phyloP scores from a whole-genome alignment of 2,113 vertebrate genomes.

The Charina bottae region DNA sequence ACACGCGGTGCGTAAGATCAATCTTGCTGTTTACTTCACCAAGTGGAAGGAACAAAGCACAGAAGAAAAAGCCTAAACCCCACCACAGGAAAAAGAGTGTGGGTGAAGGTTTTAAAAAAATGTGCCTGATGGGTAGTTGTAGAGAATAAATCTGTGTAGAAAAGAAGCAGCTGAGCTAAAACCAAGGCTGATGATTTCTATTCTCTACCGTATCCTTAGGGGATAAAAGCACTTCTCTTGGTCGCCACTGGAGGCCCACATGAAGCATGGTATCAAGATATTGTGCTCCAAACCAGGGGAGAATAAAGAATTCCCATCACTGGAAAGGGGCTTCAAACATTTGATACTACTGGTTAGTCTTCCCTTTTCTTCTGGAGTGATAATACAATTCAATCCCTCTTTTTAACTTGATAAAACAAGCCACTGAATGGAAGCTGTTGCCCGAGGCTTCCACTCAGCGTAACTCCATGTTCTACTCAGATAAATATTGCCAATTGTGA shows the following conservation, averaged over 20 bases:
- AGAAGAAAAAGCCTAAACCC: slow-evolving; percentile 83
- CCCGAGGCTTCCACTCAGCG: slow-evolving; percentile 70
- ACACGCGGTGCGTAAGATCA: slow-evolving; percentile 84
- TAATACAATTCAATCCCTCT: slow-evolving; percentile 67
- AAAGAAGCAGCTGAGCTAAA: slow-evolving; percentile 96
- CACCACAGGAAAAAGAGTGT: slow-evolving; percentile 70
- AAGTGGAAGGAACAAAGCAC: slow-evolving; percentile 85
- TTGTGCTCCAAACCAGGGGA: slow-evolving; percentile 73
- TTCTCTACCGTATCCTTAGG: slow-evolving; percentile 92
- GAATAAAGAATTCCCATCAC: slow-evolving; percentile 77
- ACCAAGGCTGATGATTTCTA: slow-evolving; percentile 96
- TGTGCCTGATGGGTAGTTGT: slow-evolving; percentile 76
- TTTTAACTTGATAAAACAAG: slow-evolving; percentile 64
- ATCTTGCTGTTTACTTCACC: slow-evolving; percentile 87
- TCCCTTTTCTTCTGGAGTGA: slow-evolving; percentile 66
- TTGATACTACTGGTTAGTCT: slow-evolving; percentile 74
- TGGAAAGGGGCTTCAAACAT: slow-evolving; percentile 79
- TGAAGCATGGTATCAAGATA: slow-evolving; percentile 77
- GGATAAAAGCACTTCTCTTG: slow-evolving; percentile 84
- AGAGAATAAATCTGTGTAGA: slow-evolving; percentile 87
- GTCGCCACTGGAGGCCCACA: slow-evolving; percentile 79
- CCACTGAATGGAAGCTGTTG: slow-evolving; percentile 66
- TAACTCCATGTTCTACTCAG: slow-evolving; percentile 67
- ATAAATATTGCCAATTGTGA: slow-evolving; percentile 74
- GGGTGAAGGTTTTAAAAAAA: slow-evolving; percentile 75